Base-by-base conservation (phyloP, 2,797 vertebrate species). In the Eulemur mongoz region DNA sequence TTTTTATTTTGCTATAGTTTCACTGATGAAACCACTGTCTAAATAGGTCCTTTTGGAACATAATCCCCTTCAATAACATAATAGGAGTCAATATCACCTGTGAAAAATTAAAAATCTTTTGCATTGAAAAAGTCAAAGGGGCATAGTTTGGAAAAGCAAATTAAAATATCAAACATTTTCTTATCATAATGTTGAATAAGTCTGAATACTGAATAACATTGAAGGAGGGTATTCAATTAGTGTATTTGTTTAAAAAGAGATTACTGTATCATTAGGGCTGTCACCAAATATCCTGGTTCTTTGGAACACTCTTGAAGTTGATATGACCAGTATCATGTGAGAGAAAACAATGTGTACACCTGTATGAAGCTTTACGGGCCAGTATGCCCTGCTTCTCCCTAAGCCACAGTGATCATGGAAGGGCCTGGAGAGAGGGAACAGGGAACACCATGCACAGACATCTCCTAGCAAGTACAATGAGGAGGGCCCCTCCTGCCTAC, bases 91-190 rank as follows among this genome's bases (percentile, higher is more conserved):
- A 22, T 12, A 75, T 27, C 23, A 70, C 7, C 69, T 32, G 20
- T 8, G 30, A 65, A 93, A 95, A 91, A n/a, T 5, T 82, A 72
- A 70, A 61, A 61, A 7, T 13, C 17, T 32, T 38, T 27, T 35
- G 4, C 25, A 95, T 63, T 54, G 12, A 67, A 5, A 63, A 32
- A 40, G 6, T 83, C 20, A 82, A 93, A 27, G 22, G 17, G 27
- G 73, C 35, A 82, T 4, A 20, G 18, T 73, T 54, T 83, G 20
- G 57, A 79, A 93, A 84, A 87, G 3, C 7, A 27, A 89, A 88
- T 88, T 89, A 70, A 94, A 94, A 84, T 63, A 40, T 9, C 85
- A 75, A 81, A 15, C 87, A 15, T 38, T 80, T 91, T 84, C 43
- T 67, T 63, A 38, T 59, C 38, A 57, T 69, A 4, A 25, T 52